Base-by-base conservation (phyloP, 2,113 vertebrate genomes). In the Eulemur macaco region DNA sequence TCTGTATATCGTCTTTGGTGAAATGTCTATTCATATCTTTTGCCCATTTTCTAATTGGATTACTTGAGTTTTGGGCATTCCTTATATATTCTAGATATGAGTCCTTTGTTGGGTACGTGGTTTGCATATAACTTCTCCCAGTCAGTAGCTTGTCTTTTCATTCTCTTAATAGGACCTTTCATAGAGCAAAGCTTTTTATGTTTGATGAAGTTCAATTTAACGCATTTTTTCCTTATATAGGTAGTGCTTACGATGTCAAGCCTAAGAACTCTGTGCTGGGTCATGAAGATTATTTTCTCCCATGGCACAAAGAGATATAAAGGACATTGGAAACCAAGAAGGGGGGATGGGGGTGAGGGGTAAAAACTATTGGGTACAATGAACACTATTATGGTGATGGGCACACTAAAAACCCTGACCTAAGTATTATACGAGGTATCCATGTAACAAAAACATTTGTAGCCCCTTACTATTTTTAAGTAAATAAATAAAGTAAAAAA, bases 91-190 rank as follows among this genome's bases (percentile, higher is more conserved):
- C 60, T 90, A 77, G 37, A 77, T 83, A 84, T 21, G 45, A 96
- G 50, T 94, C 60, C 45, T 89, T 86, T 71, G 45, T 80, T 69
- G 29, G 45, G 89, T 37, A n/a, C 6, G 13, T 50, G 45, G 37
- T 64, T 93, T 93, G 60, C 29, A 96, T 89, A 73, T 91, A 91
- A 69, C 83, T 92, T 94, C 58, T 56, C 34, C 7, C 58, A 78
- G 64, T n/a, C 52, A 93, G 3, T 25, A 71, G 50, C 27, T 95
- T 84, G 31, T 77, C n/a, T 93, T 74, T 89, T 69, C 37, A 78
- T 78, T 52, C 39, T 78, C 29, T 69, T 63, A 89, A 82, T 77
- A 69, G 29, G 29, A 69, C 37, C 39, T 64, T 83, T 90, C 21
- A 86, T 45, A 64, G 27, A 90, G 42, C 17, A 76, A 85, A 69